A percentile compares a stretch with the other conserved stretches of the same genome.
phyloP scores from a whole-genome alignment of 2,888 invertebrate species.

The Drosophila infuscata region DNA sequence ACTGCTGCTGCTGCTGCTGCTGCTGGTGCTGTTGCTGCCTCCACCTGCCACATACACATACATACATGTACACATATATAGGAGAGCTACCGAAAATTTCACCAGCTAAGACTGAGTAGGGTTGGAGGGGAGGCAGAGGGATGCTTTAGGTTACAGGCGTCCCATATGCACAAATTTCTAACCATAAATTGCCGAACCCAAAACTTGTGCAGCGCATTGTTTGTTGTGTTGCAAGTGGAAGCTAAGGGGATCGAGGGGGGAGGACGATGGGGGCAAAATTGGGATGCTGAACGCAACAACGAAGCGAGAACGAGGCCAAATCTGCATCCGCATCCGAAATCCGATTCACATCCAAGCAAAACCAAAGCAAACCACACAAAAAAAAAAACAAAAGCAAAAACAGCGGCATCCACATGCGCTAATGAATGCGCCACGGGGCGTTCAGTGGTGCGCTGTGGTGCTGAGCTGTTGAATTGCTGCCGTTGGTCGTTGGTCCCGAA shows the following conservation, averaged over 20 bases:
- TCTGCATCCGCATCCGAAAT: conserved; percentile 45
- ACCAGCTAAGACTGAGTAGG: conserved; percentile 1
- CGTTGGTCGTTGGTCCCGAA: conserved; percentile 53
- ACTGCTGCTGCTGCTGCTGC: background rate
- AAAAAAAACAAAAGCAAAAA: background rate
- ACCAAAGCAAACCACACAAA: conserved; percentile 3
- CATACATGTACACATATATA: background rate
- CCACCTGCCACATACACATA: conserved; percentile 3
- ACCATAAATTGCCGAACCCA: conserved; percentile 78
- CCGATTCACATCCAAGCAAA: conserved; percentile 31
- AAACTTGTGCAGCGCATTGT: conserved; percentile 65
- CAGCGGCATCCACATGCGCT: conserved; percentile 54
- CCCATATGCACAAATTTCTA: conserved; percentile 77
- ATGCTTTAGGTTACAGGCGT: conserved; percentile 31
- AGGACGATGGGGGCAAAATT: background rate
- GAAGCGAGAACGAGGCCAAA: conserved; percentile 62
- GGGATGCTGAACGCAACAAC: conserved; percentile 56
- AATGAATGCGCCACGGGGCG: conserved; percentile 62
- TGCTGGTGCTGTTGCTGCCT: conserved; percentile 1
- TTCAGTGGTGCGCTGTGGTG: conserved; percentile 8
- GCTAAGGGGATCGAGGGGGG: background rate
- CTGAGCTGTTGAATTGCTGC: conserved; percentile 60
- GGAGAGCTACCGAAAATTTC: conserved; percentile 71
- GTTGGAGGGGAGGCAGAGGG: conserved; percentile 1
- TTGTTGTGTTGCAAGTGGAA: conserved; percentile 23